Evolutionary conservation across 2,113 vertebrate genomes (phyloP), one percentile per base, ranked within the genome.

Genomic region (Gavia stellata): DNA sequence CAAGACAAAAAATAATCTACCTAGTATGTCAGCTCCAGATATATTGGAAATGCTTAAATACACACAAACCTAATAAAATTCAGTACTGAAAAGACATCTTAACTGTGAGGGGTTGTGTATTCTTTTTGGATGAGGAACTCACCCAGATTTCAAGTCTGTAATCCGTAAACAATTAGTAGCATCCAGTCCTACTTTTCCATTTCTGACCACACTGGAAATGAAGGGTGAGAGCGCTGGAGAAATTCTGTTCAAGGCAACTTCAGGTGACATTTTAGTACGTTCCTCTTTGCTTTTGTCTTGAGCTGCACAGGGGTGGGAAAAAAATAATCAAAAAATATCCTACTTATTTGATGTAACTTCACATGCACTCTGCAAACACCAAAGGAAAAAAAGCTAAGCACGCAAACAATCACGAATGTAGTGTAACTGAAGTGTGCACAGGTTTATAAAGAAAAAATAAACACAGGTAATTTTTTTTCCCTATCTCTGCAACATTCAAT

Each of bases 61-160:
- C 14, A 70, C 9, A 85, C 0, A 20, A 65, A 62, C 5, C 13
- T 42, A 67, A 36, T 23, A 78, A 95, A 96, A 78, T 36, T 45
- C 33, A 55, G 26, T 33, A 47, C 45, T 49, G 55, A 88, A 78
- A 72, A 88, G 40, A 53, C 47, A 68, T 28, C 52, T 78, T 52
- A 80, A 33, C 53, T 82, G 36, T 53, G 31, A 79, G 11, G 14
- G 25, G 17, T 0, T 58, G 19, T 6, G 21, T 56, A 19, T 33
- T 84, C 44, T 86, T 95, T 86, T 47, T 36, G 11, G 42, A 86
- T 31, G 40, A 91, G 55, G 47, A 80, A 59, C 75, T 94, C 58
- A 97, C 99, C 99, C 99, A 52, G 99, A 99, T 96, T 99, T 99
- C 93, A 99, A 98, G 98, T 99, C 99, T 61, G 99, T 99, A 96